phyloP scores from a whole-genome alignment of 2,797 vertebrate species.

The Falco columbarius region DNA sequence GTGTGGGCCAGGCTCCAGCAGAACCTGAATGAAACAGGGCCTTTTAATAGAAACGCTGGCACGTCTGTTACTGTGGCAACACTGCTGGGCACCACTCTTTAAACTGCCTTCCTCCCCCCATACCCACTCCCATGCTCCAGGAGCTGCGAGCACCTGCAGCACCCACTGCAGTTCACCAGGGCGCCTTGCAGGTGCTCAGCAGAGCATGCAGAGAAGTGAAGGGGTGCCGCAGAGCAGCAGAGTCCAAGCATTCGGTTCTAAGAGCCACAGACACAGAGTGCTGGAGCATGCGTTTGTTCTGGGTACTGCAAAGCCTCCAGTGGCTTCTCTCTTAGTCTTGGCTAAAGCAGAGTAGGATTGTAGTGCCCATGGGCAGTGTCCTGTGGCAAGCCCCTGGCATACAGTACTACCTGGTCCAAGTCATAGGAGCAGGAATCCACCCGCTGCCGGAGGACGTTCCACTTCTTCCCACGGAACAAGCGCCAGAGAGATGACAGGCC shows the following conservation, averaged over 20 bases:
- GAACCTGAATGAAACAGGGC: not conserved
- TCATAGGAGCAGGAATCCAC: conserved; percentile 98
- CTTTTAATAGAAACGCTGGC: conserved; percentile 59
- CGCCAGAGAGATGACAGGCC: conserved; percentile 96
- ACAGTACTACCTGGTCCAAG: conserved; percentile 90
- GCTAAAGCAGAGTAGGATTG: accelerated
- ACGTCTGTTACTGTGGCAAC: conserved; percentile 69
- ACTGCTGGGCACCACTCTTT: conserved; percentile 35
- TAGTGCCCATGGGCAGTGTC: accelerated
- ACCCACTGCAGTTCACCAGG: accelerated
- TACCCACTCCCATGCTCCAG: not conserved
- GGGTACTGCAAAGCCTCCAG: not conserved
- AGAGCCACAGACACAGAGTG: not conserved
- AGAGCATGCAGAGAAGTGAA: not conserved
- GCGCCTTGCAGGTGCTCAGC: not conserved
- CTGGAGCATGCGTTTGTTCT: accelerated
- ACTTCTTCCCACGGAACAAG: conserved; percentile 97
- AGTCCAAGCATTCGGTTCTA: not conserved
- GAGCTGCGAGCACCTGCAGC: conserved; percentile 1
- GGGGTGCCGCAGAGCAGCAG: not conserved
- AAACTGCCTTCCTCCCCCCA: conserved; percentile 2
- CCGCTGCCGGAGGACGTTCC: conserved; percentile 94
- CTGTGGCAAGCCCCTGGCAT: not conserved
- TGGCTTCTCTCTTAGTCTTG: not conserved
- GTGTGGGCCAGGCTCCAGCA: conserved; percentile 53